These are phyloP conservation scores for Rutilus rutilus DNA, from an alignment of 2,113 vertebrate species.

Conservation along the genomic window DNA sequence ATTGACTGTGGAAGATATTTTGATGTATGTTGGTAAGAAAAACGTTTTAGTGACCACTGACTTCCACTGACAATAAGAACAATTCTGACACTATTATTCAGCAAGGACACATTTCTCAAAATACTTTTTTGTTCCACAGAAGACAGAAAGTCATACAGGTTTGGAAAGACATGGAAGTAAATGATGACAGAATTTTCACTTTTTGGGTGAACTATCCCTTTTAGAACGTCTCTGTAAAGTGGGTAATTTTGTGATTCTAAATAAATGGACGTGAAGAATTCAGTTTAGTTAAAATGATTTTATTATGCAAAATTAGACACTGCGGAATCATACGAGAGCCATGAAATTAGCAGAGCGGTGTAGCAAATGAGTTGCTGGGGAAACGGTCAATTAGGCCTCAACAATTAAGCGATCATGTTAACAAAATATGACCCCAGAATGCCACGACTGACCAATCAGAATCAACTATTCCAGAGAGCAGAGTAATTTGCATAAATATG, in stretches of 20 bases:
- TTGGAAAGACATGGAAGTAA: not conserved
- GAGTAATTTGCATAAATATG: not conserved
- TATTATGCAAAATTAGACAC: not conserved
- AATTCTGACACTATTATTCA: too few relatives aligned
- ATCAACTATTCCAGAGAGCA: not conserved
- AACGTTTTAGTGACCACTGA: not conserved
- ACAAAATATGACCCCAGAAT: not conserved
- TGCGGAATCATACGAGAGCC: not conserved
- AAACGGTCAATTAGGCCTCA: not conserved
- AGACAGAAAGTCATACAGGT: not conserved
- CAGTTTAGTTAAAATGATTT: not conserved
- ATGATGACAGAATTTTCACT: not conserved
- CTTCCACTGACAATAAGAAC: too few relatives aligned
- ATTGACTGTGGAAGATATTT: not conserved
- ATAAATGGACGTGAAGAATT: not conserved
- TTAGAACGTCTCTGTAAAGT: not conserved
- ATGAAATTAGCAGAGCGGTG: not conserved
- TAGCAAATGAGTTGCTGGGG: not conserved
- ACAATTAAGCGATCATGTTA: not conserved
- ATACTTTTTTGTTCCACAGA: not conserved
- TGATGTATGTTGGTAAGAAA: not conserved
- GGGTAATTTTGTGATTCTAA: not conserved
- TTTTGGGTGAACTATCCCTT: not conserved
- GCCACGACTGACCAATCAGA: constrained; percentile 6
- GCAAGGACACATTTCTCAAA: not conserved